These are phyloP conservation scores for Philereme transversata DNA, from an alignment of 2,888 invertebrate species.

Conservation along the genomic window DNA sequence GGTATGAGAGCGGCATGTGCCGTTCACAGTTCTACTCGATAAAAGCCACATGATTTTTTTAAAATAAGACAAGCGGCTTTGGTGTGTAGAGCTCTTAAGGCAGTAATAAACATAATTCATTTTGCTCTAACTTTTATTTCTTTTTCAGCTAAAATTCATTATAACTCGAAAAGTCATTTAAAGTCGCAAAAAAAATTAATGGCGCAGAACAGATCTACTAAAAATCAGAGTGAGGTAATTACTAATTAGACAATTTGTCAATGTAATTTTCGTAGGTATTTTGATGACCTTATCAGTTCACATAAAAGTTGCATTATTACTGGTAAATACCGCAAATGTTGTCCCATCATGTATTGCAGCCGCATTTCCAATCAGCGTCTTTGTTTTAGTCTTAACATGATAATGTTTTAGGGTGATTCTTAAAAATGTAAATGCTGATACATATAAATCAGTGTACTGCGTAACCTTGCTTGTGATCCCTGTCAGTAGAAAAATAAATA, in stretches of 20 bases:
- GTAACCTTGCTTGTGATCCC: constrained; percentile 51
- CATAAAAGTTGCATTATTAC: constrained; percentile 45
- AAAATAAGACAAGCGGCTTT: too few species aligned
- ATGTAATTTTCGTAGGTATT: constrained; percentile 67
- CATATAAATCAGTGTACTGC: too few species aligned
- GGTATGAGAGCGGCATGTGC: too few species aligned
- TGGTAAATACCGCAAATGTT: too few species aligned
- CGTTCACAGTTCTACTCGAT: too few species aligned
- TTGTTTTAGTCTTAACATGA: too few species aligned
- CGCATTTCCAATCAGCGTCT: too few species aligned
- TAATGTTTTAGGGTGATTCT: too few species aligned
- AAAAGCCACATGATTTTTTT: too few species aligned
- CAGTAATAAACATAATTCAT: neutral
- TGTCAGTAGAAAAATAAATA: constrained; percentile 36
- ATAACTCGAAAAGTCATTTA: constrained; percentile 67
- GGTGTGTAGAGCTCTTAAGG: neutral
- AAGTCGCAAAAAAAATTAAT: constrained; percentile 69
- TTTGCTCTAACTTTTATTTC: constrained; percentile 12
- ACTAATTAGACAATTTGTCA: constrained; percentile 68
- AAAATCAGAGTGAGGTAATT: constrained; percentile 59
- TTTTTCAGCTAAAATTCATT: constrained; percentile 73
- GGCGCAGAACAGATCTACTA: constrained; percentile 37
- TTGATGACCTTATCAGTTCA: constrained; percentile 59
- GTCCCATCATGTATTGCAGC: too few species aligned
- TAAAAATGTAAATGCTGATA: too few species aligned